Evolutionary conservation across 92 coral and sea anemone genomes (phyloP), one percentile per base, ranked within the genome.

Genomic region (Montipora capitata): DNA sequence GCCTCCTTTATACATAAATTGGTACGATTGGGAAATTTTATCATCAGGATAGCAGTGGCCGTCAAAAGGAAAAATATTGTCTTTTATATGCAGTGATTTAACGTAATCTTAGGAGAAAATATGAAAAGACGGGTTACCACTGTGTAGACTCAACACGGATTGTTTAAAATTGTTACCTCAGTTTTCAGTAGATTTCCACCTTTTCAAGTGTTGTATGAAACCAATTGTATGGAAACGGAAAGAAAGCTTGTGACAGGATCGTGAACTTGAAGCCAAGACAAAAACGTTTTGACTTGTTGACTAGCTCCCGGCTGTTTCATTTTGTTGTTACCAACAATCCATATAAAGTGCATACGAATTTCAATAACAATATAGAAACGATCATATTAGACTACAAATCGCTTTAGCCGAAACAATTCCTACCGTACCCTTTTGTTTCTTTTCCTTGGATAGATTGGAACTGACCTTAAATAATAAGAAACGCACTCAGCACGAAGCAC

Each of bases 341-440:
- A 45, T 45, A 45, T 45, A 5, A 45, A 45, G 5, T 45, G 15
- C 68, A 7, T 39, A 39, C 40, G 7, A 11, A 10, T 6, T 73
- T 18, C 27, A 73, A 73, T 44, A 44, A 45, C n/a, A 73, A 73
- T 16, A 16, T 63, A 8, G 61, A 63, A 5, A 42, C 39, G 58
- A 72, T 12, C 2, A 18, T n/a, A 43, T 41, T 13, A 27, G 41
- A 78, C 18, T 17, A 3, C 5, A 65, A 79, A 65, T 45, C 84
- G 7, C 74, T 78, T 78, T 64, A 3, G 35, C 35, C 35, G 69
- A 78, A 48, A 62, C 43, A 78, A 78, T 43, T 63, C 58, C 58
- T 9, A 49, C 43, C 4, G 42, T 17, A 12, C 43, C 57, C 58
- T 62, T 11, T 20, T 20, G 62, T 43, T 58, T 79, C 73, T 11